phyloP scores from a whole-genome alignment of 2,888 invertebrate species.

The Carabus problematicus region DNA sequence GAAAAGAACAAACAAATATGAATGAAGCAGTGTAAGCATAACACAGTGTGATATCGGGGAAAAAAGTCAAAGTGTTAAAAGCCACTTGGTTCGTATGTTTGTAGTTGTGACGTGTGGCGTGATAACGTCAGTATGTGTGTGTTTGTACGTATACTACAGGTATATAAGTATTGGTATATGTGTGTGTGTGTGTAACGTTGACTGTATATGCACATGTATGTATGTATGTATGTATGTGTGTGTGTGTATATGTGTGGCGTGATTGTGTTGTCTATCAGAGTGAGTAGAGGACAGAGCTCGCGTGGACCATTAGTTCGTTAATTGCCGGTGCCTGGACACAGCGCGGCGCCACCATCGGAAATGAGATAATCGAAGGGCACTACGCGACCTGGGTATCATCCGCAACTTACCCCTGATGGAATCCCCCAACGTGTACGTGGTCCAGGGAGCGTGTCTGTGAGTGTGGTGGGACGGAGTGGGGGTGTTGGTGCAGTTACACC shows the following conservation, averaged over 20 bases:
- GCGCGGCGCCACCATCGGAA: conserved; percentile 56
- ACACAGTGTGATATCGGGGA: no score
- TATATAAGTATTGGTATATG: conserved; percentile 1
- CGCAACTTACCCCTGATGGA: neutral
- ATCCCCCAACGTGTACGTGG: neutral
- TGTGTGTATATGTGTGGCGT: neutral
- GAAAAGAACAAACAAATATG: no score
- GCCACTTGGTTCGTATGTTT: no score
- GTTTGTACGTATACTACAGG: neutral
- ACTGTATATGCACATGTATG: neutral
- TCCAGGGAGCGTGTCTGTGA: neutral
- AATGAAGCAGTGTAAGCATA: no score
- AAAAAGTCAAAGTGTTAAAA: no score
- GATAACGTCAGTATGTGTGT: no score
- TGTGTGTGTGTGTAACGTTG: conserved; percentile 2
- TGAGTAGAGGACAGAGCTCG: conserved; percentile 45
- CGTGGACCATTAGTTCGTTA: conserved; percentile 56
- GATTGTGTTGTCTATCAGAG: conserved; percentile 27
- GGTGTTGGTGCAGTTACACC: neutral
- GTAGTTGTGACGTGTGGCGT: no score
- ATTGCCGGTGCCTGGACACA: conserved; percentile 55
- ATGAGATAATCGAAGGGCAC: conserved; percentile 56
- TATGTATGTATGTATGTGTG: conserved; percentile 4
- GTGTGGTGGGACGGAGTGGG: neutral
- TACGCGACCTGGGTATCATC: conserved; percentile 52